Evolutionary conservation across 1,140 invertebrate species (phyloP), one percentile per base, ranked within the genome.

Genomic region (Prorops nasuta): DNA sequence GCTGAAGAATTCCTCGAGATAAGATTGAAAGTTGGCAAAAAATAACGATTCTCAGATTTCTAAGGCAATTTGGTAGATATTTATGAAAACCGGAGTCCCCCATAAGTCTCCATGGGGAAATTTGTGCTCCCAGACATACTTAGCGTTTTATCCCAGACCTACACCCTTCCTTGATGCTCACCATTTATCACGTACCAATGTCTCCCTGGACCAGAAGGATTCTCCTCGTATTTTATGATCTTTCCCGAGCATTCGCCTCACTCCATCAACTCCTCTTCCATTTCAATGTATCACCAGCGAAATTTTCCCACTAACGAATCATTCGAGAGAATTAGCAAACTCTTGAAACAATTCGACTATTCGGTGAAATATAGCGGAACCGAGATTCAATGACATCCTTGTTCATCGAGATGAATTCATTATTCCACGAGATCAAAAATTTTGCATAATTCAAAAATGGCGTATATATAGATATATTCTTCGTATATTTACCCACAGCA

Each of bases 11-110:
- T 50, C 40, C 48, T 24, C 20, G 34, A 14, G 43, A 38, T 43
- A 49, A 41, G 47, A 49, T 43, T 41, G 49, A 46, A 50, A 50
- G n/a, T n/a, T n/a, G n/a, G n/a, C n/a, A n/a, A n/a, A n/a, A n/a
- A n/a, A n/a, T 43, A 43, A 44, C 49, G 45, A 50, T 50, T 43
- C 49, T 35, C 36, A 43, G 42, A 50, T 54, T 44, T 51, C 48
- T 35, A 28, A 41, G 41, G 42, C 48, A 51, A 44, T 54, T 43
- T 45, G 48, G 17, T 31, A 28, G 39, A 32, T 51, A 54, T 54
- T 54, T 54, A 54, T 54, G 48, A 47, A 49, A 44, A 54, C 40
- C 50, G 39, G 40, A 54, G 47, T 41, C 48, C 40, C 41, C 51
- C 21, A 39, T 49, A 35, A 40, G 15, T 10, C 37, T 54, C 52